A percentile compares a stretch with the other conserved stretches of the same genome.
These are phyloP conservation scores for Marcusenius ussheri DNA, from an alignment of 2,113 vertebrate genomes.

Conservation along the genomic window DNA sequence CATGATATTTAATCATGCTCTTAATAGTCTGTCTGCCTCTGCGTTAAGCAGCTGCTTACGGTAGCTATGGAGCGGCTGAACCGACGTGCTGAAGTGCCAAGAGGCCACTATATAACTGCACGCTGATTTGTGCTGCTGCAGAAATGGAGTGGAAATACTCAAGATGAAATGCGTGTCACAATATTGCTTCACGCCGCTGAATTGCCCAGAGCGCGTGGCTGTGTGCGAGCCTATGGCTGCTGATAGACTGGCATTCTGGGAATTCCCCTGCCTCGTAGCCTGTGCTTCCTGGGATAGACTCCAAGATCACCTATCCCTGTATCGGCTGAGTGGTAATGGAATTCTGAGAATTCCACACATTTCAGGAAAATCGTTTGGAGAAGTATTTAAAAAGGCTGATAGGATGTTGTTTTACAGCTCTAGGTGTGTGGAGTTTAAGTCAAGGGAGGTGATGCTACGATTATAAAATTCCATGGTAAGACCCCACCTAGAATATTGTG, in stretches of 20 bases:
- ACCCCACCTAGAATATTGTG: too few species aligned
- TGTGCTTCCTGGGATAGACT: not conserved
- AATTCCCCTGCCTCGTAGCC: not conserved
- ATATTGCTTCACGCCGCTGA: not conserved
- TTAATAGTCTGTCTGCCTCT: not conserved
- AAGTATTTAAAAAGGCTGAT: too few species aligned
- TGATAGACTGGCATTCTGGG: not conserved
- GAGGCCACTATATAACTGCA: not conserved
- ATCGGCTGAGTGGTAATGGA: not conserved
- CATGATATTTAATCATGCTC: not conserved
- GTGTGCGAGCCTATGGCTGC: not conserved
- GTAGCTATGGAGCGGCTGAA: not conserved
- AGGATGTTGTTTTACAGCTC: too few species aligned
- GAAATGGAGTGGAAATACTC: not conserved
- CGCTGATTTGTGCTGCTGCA: not conserved
- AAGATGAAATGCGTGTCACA: not conserved
- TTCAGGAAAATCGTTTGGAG: too few species aligned
- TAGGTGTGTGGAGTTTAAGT: too few species aligned
- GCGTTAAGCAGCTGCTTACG: not conserved
- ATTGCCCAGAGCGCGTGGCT: not conserved
- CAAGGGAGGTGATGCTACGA: too few species aligned
- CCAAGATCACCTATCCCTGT: not conserved
- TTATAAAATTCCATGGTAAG: too few species aligned
- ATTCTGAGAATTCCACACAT: too few species aligned
- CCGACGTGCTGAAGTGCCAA: not conserved